These are phyloP conservation scores for Anagrus nilaparvatae DNA, from an alignment of 1,140 invertebrate species.

Conservation along the genomic window DNA sequence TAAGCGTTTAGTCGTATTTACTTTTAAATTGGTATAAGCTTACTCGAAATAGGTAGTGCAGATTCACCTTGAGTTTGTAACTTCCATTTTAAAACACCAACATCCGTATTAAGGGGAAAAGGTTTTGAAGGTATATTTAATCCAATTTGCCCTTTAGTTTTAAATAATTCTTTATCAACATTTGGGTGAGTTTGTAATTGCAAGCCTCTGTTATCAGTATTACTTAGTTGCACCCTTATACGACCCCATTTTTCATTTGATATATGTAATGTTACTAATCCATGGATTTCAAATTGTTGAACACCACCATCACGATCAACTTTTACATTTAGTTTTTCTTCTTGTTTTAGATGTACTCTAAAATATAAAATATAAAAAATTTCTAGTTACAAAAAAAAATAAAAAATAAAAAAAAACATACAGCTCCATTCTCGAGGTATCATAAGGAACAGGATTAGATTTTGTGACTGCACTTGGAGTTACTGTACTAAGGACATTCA, in stretches of 20 bases:
- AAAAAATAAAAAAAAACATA: constrained; percentile 28
- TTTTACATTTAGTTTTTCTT: constrained; percentile 82
- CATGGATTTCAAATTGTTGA: constrained; percentile 84
- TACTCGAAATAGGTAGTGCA: constrained; percentile 76
- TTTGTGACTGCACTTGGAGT: constrained; percentile 24
- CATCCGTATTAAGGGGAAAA: constrained; percentile 92
- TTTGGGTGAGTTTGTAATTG: constrained; percentile 95
- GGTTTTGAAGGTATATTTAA: constrained; percentile 88
- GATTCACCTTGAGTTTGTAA: constrained; percentile 73
- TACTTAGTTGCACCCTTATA: constrained; percentile 75
- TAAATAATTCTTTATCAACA: constrained; percentile 94
- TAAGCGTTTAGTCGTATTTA: no score
- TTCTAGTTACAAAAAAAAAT: not conserved
- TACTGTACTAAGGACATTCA: constrained; percentile 51
- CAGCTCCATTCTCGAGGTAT: constrained; percentile 30
- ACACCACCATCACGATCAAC: constrained; percentile 90
- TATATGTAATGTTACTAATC: constrained; percentile 80
- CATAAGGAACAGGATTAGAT: constrained; percentile 19
- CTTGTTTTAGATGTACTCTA: constrained; percentile 73
- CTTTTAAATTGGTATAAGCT: no score
- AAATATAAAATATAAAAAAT: constrained; percentile 20
- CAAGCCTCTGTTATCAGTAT: constrained; percentile 67
- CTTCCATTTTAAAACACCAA: constrained; percentile 94
- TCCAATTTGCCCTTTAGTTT: constrained; percentile 60
- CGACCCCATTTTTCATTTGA: constrained; percentile 78